Evolutionary conservation across 2,113 vertebrate species (phyloP).

Genomic region (Sorex fumeus): DNA sequence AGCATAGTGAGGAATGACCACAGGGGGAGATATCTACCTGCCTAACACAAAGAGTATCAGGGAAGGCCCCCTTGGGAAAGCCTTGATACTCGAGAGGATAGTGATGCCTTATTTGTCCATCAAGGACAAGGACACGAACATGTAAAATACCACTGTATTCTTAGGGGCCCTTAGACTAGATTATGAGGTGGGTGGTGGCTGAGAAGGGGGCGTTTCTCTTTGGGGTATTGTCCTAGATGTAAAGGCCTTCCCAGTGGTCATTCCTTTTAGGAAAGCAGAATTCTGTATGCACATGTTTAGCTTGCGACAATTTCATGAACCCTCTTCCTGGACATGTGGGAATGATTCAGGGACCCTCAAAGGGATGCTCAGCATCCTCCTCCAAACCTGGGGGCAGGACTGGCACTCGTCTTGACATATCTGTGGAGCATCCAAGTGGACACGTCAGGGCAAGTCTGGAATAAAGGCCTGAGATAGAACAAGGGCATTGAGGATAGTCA

Average conservation of each 20-base stretch:
- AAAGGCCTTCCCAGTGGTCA: rapidly evolving
- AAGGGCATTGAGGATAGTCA: not conserved
- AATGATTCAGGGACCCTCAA: not conserved
- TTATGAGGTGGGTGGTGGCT: not conserved
- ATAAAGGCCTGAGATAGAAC: not conserved
- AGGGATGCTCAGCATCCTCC: not conserved
- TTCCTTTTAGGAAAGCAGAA: not conserved
- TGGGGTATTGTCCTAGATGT: not conserved
- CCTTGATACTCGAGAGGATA: not conserved
- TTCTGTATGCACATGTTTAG: not conserved
- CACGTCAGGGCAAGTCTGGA: not conserved
- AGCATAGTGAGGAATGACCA: not conserved
- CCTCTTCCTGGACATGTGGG: rapidly evolving
- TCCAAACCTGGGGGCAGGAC: no score
- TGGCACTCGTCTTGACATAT: not conserved
- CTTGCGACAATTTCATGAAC: not conserved
- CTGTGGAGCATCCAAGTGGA: not conserved
- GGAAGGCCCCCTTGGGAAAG: not conserved
- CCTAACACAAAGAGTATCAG: not conserved
- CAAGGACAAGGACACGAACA: not conserved
- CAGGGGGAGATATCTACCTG: not conserved
- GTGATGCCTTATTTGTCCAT: not conserved
- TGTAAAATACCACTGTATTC: not conserved
- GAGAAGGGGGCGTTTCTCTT: not conserved
- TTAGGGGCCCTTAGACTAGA: not conserved